These are phyloP conservation scores for Augochlora pura DNA, from an alignment of 1,140 invertebrate species.

Conservation along the genomic window DNA sequence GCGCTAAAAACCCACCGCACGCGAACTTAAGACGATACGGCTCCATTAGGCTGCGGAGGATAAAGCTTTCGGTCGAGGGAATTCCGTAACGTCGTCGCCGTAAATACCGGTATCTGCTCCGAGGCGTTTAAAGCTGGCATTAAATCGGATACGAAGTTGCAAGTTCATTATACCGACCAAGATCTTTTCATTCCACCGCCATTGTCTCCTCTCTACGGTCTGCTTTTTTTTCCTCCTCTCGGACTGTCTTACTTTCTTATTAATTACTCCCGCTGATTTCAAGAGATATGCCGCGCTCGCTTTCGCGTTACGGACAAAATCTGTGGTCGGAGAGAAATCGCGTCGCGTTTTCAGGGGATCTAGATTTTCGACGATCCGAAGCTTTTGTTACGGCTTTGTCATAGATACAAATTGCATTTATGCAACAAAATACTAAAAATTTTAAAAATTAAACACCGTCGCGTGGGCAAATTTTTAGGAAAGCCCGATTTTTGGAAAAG, in stretches of 20 bases:
- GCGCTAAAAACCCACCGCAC: conserved; percentile 57
- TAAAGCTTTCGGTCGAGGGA: conserved; percentile 38
- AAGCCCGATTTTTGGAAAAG: no score
- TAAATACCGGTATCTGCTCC: conserved; percentile 33
- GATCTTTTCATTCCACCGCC: background rate
- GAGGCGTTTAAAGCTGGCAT: background rate
- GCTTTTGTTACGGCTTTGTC: no score
- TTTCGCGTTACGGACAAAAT: no score
- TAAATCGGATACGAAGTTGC: background rate
- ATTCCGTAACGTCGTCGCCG: conserved; percentile 29
- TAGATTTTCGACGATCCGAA: no score
- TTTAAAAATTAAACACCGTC: no score
- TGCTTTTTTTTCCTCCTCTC: background rate
- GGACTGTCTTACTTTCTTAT: background rate
- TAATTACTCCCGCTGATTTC: background rate
- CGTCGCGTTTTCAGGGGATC: no score
- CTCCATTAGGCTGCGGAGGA: conserved; percentile 56
- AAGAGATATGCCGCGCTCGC: no score
- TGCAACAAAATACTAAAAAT: no score
- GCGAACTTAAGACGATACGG: conserved; percentile 48
- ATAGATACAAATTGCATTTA: no score
- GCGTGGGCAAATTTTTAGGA: no score
- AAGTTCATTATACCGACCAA: background rate
- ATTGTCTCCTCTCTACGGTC: background rate
- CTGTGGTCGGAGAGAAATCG: no score